Conservation (phyloP, 1,140 invertebrate genomes). For the Metopolophium dirhodum region DNA sequence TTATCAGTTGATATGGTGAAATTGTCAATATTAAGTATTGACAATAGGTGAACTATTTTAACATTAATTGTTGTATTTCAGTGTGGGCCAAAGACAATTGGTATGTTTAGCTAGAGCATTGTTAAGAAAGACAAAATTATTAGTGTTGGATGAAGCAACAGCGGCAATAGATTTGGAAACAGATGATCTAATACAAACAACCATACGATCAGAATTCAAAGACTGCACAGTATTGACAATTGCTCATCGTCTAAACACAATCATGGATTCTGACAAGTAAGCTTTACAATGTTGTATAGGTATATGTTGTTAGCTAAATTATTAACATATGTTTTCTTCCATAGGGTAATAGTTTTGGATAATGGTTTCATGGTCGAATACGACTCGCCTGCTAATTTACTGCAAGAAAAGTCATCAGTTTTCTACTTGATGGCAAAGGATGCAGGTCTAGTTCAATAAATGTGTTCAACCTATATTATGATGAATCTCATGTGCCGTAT, state of each 20-base stretch:
- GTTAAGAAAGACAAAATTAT: slow-evolving; percentile 87
- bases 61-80: slow-evolving; percentile 59
- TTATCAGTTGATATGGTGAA: too few relatives aligned
- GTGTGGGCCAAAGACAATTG: slow-evolving; percentile 86
- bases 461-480: neutral
- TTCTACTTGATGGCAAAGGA: slow-evolving; percentile 95
- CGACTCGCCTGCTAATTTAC: slow-evolving; percentile 76
- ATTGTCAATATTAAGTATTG: neutral
- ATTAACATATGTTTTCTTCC: slow-evolving; percentile 60
- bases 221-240: slow-evolving; percentile 93
- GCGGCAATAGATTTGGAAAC: slow-evolving; percentile 92
- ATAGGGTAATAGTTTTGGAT: slow-evolving; percentile 88
- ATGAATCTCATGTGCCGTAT: neutral
- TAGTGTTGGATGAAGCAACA: slow-evolving; percentile 92
- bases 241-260: slow-evolving; percentile 93
- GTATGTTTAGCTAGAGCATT: slow-evolving; percentile 88
- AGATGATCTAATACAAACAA: slow-evolving; percentile 88
- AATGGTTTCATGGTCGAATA: slow-evolving; percentile 83
- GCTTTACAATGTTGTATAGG: neutral
- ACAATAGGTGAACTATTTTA: neutral
- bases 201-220: slow-evolving; percentile 86
- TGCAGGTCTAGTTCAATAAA: slow-evolving; percentile 72
- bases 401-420: slow-evolving; percentile 78
- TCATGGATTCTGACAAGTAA: slow-evolving; percentile 83
- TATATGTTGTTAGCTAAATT: neutral